Base-by-base conservation (phyloP, 1,140 invertebrate genomes). In the Papilio polytes region DNA sequence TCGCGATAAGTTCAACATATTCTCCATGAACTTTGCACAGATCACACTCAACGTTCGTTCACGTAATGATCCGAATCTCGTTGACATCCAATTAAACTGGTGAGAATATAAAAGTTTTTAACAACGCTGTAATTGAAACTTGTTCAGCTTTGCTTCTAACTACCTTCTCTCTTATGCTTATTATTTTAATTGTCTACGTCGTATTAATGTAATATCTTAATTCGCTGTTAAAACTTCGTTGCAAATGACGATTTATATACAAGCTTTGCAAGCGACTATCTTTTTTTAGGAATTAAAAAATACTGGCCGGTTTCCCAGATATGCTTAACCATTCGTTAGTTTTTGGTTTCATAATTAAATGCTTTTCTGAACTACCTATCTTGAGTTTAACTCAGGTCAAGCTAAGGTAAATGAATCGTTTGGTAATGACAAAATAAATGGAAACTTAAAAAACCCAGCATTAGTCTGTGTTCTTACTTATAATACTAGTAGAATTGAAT, bases 81-180 rank as follows among this genome's bases (percentile, higher is more conserved):
- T 78, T 78, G 18, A 78, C 76, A 59, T 78, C 53, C 76, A 78
- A 59, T 78, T 78, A 77, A 77, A 77, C 53, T 22, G 76, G 22
- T 63, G 76, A 53, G 53, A 78, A 56, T 53, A 78, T 41, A 18
- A 78, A 59, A 78, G 31, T 76, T 76, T 51, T 76, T 78, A 78
- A 78, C 26, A 78, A 78, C 9, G 51, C n/a, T 41, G 56, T 78
- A 78, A 78, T 78, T 78, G 76, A 78, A 78, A 78, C 36, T 76
- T 76, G 9, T 76, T 78, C 51, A 78, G 56, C 36, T 78, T 78
- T 18, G 0, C 1, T 8, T 18, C 51, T 59, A 51, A 31, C 59
- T 63, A 18, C 15, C 26, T 63, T 78, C 53, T 26, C 15, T 18
- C 10, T 59, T 22, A 59, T n/a, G 53, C 53, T 78, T 59, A 44